phyloP scores from a whole-genome alignment of 1,140 invertebrate species.

The Calliopsis andreniformis region DNA sequence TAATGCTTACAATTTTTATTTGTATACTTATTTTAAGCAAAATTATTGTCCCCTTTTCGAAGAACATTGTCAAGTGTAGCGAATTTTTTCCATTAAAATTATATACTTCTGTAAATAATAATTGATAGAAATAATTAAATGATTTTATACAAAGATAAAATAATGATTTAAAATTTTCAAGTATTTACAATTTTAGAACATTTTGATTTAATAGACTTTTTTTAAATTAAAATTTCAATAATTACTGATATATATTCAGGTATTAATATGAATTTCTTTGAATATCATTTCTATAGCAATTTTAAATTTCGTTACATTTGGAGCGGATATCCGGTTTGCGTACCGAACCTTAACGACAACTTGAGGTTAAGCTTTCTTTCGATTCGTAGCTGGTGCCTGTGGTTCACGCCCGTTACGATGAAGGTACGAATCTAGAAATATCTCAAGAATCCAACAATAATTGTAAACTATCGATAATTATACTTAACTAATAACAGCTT shows the following conservation, averaged over 20 bases:
- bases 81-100: too few species aligned
- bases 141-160: too few species aligned
- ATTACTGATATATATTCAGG: not conserved
- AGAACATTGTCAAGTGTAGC: too few species aligned
- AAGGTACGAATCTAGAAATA: slow-evolving; percentile 76
- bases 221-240: not conserved
- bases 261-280: not conserved
- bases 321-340: slow-evolving; percentile 52
- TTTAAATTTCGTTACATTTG: slow-evolving; percentile 2
- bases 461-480: too few species aligned
- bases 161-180: too few species aligned
- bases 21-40: too few species aligned
- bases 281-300: not conserved
- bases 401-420: slow-evolving; percentile 61
- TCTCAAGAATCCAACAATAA: slow-evolving; percentile 57
- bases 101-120: too few species aligned
- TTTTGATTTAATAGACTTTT: not conserved
- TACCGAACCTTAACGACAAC: slow-evolving; percentile 35
- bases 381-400: slow-evolving; percentile 58
- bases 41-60: too few species aligned
- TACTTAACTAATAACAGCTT: not conserved
- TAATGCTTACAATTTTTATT: too few species aligned
- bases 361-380: slow-evolving; percentile 35
- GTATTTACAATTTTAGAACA: too few species aligned
- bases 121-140: too few species aligned